Evolutionary conservation across 2,113 vertebrate genomes (phyloP).

Genomic region (Megaceryle torquata): DNA sequence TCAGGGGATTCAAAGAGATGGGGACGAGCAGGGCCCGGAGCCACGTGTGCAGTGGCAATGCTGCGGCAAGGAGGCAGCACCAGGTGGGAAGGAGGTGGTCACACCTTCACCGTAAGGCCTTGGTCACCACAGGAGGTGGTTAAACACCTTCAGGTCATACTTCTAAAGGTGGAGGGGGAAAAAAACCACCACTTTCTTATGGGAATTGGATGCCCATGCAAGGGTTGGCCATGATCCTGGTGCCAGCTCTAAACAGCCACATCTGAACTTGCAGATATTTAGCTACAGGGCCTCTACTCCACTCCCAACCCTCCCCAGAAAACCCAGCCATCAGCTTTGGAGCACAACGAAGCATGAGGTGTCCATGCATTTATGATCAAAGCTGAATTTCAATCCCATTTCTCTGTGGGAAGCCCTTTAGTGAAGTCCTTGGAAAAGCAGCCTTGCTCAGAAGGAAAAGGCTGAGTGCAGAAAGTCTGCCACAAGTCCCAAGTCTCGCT

Average conservation of each 20-base stretch:
- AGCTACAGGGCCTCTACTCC: not conserved
- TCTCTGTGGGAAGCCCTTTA: not conserved
- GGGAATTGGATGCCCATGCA: not conserved
- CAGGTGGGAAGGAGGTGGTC: not conserved
- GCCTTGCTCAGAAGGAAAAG: not conserved
- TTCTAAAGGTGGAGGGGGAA: not conserved
- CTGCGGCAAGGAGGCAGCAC: not conserved
- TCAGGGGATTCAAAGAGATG: not conserved
- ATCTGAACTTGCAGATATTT: not conserved
- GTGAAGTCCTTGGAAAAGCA: not conserved
- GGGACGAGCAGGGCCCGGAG: rapidly evolving
- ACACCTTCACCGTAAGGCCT: not conserved
- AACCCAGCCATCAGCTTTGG: not conserved
- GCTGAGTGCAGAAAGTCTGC: not conserved
- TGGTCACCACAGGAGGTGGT: not conserved
- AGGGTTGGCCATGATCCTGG: not conserved
- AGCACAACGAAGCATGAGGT: not conserved
- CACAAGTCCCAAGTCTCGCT: not conserved
- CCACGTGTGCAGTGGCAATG: rapidly evolving
- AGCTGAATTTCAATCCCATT: not conserved
- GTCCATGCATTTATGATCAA: not conserved
- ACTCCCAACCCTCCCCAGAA: not conserved
- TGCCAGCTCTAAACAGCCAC: not conserved
- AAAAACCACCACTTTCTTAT: rapidly evolving
- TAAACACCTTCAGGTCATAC: not conserved